Percentiles rank a stretch among this genome's conserved stretches.
phyloP scores from a whole-genome alignment of 2,113 vertebrate species.

The Anolis carolinensis region DNA sequence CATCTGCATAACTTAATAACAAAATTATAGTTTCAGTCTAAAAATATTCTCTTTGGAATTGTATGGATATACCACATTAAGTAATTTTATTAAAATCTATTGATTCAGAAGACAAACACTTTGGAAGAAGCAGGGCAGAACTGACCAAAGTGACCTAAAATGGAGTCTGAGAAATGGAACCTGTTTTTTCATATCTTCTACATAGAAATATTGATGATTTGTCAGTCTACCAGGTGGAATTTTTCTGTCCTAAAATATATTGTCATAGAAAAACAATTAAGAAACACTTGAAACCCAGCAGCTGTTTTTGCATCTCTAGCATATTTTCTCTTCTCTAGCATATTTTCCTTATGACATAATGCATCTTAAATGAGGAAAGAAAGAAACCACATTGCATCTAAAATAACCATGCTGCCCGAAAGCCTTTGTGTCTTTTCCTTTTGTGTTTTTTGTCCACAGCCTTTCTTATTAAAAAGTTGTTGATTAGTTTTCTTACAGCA shows the following conservation, averaged over 20 bases:
- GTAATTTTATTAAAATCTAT: not conserved
- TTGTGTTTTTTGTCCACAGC: conserved; percentile 23
- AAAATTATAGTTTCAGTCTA: too few species aligned
- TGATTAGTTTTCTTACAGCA: conserved; percentile 31
- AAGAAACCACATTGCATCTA: conserved; percentile 17
- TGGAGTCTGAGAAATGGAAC: conserved; percentile 16
- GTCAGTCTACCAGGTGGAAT: conserved; percentile 2
- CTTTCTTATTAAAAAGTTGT: conserved; percentile 56
- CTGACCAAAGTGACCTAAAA: not conserved
- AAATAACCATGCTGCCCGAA: not conserved
- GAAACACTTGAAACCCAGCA: conserved; percentile 17
- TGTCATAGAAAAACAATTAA: conserved; percentile 44
- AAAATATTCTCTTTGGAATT: not conserved
- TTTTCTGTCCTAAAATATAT: conserved; percentile 44
- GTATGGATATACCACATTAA: not conserved
- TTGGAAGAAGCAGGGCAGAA: not conserved
- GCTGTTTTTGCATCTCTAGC: not conserved
- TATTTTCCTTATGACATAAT: conserved; percentile 31
- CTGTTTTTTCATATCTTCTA: not conserved
- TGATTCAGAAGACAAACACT: not conserved
- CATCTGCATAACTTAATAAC: too few species aligned
- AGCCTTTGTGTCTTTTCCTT: not conserved
- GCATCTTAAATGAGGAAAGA: conserved; percentile 27
- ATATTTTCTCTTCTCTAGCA: conserved; percentile 13
- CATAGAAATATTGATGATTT: conserved; percentile 23